Conservation (phyloP, 64 coral and sea anemone genomes). For the Anthopleura sola region DNA sequence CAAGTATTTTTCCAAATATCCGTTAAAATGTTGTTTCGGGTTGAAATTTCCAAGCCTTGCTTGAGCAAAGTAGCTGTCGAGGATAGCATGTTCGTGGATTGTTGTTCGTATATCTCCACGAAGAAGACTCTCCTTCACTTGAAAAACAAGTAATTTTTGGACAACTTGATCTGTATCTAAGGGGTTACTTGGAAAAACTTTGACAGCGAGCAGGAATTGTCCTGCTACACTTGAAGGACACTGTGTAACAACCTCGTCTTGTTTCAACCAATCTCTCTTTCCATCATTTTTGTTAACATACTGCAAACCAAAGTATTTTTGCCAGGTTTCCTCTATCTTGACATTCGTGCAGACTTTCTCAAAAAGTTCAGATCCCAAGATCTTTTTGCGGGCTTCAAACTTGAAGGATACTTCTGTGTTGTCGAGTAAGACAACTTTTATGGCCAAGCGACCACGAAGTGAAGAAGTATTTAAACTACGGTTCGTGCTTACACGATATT, state of each 20-base stretch:
- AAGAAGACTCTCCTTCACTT: constrained; percentile 58
- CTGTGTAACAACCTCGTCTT: constrained; percentile 38
- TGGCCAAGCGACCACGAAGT: not conserved
- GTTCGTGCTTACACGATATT: not conserved
- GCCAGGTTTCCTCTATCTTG: constrained; percentile 35
- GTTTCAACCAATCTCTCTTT: constrained; percentile 65
- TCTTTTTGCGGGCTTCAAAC: constrained; percentile 31
- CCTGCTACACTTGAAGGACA: constrained; percentile 16
- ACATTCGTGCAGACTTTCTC: constrained; percentile 70
- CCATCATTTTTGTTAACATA: constrained; percentile 68
- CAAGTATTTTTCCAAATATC: constrained; percentile 68
- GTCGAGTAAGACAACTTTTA: constrained; percentile 75
- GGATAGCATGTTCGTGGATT: constrained; percentile 48
- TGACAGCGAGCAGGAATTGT: constrained; percentile 64
- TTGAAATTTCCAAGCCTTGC: constrained; percentile 62
- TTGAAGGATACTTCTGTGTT: constrained; percentile 55
- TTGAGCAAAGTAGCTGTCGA: constrained; percentile 81
- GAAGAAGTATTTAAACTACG: not conserved
- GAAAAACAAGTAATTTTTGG: constrained; percentile 10
- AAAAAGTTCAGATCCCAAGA: constrained; percentile 42
- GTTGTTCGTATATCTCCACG: constrained; percentile 57
- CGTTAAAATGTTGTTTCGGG: constrained; percentile 36
- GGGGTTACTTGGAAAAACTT: constrained; percentile 59
- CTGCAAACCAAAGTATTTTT: constrained; percentile 75
- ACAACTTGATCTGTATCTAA: constrained; percentile 23